A percentile compares a stretch with the other conserved stretches of the same genome.
Conservation (phyloP, 2,888 invertebrate species). For the Rhopalosiphum nymphaeae region DNA sequence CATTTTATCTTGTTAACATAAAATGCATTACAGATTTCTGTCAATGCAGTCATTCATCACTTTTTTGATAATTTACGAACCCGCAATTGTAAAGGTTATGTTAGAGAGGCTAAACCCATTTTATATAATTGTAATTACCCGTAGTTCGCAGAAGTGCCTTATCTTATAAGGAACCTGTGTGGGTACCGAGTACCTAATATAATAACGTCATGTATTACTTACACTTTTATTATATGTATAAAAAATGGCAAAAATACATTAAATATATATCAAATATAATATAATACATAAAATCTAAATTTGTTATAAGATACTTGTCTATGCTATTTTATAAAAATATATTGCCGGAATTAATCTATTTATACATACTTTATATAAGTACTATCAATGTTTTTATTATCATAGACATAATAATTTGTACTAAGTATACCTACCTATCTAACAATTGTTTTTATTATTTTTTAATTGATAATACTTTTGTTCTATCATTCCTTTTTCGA, state of each 20-base stretch:
- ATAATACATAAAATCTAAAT: background rate
- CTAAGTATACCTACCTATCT: background rate
- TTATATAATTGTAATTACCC: background rate
- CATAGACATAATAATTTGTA: background rate
- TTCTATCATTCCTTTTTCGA: background rate
- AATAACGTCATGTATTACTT: background rate
- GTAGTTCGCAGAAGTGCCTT: background rate
- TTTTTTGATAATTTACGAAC: background rate
- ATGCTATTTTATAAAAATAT: background rate
- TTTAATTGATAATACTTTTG: background rate
- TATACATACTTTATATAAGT: background rate
- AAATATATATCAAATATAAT: background rate
- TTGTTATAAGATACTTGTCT: background rate
- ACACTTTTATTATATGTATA: background rate
- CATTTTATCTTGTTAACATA: constrained; percentile 44
- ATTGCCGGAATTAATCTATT: background rate
- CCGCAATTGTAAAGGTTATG: background rate
- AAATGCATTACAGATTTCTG: constrained; percentile 34
- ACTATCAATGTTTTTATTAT: background rate
- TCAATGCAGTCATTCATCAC: constrained; percentile 24
- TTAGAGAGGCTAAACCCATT: background rate
- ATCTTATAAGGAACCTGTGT: background rate
- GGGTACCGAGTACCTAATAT: no score
- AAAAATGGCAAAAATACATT: background rate
- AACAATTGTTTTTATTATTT: background rate